phyloP scores from a whole-genome alignment of 2,797 vertebrate species.

The Acrossocheilus wenchowensis region DNA sequence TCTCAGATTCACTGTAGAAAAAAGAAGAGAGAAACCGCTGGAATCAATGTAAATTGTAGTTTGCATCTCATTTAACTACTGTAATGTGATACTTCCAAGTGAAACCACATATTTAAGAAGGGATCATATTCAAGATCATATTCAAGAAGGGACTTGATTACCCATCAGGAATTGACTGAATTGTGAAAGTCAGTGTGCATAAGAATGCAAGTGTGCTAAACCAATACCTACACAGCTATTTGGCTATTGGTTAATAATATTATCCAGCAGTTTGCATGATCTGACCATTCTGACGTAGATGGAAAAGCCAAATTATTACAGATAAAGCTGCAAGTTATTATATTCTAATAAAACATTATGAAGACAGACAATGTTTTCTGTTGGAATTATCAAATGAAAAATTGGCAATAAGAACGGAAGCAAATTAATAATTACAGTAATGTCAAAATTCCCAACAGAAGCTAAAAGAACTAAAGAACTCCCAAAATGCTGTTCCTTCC shows the following conservation, averaged over 20 bases:
- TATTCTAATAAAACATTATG: not conserved
- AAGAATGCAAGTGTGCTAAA: not conserved
- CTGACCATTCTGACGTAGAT: not conserved
- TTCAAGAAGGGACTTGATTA: not conserved
- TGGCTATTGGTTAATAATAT: not conserved
- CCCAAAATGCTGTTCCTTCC: not conserved
- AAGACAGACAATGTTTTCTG: not conserved
- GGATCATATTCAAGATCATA: not conserved
- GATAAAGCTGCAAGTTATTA: not conserved
- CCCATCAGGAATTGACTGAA: not conserved
- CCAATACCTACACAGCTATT: not conserved
- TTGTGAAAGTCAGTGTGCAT: not conserved
- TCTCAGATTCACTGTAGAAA: constrained; percentile 90
- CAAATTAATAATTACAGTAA: not conserved
- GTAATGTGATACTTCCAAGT: not conserved
- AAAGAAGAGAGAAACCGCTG: constrained; percentile 40
- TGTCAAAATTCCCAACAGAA: not conserved
- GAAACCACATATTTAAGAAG: not conserved
- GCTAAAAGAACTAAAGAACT: not conserved
- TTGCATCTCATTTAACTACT: not conserved
- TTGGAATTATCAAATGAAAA: not conserved
- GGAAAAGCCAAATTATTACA: not conserved
- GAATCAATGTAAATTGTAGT: not conserved
- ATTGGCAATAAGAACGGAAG: not conserved
- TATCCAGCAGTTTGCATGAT: not conserved